These are phyloP conservation scores for Cottoperca gobio DNA, from an alignment of 2,797 vertebrate genomes.

Conservation along the genomic window DNA sequence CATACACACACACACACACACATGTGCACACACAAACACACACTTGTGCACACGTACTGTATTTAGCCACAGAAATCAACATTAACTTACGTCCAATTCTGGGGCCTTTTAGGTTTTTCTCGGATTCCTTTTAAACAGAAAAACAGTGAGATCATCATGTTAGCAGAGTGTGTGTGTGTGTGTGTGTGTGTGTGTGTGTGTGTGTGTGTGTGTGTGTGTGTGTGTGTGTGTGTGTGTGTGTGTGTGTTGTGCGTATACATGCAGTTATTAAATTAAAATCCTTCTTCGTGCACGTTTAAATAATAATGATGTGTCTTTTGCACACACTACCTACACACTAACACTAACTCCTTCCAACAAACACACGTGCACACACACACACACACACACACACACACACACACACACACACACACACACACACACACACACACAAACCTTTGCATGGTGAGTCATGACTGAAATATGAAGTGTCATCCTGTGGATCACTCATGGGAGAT, in stretches of 20 bases:
- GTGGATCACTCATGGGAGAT: slow-evolving; percentile 18
- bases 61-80: not conserved
- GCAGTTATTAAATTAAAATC: slow-evolving; percentile 7
- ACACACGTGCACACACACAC: slow-evolving; percentile 6
- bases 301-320: slow-evolving; percentile 23
- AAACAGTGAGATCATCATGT: slow-evolving; percentile 15
- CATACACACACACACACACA: slow-evolving; percentile 6
- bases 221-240: slow-evolving; percentile 15
- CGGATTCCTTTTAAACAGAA: not conserved
- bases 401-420: slow-evolving; percentile 6
- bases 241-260: not conserved
- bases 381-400: slow-evolving; percentile 4
- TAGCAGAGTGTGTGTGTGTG: not conserved
- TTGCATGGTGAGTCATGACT: slow-evolving; percentile 48
- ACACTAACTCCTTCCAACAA: no score
- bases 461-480: slow-evolving; percentile 51
- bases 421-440: slow-evolving; percentile 21
- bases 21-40: slow-evolving; percentile 11
- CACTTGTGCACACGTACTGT: not conserved
- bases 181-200: not conserved
- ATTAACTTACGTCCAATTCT: no score
- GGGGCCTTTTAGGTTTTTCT: not conserved
- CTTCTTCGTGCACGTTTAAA: slow-evolving; percentile 36
- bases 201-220: not conserved
- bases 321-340: slow-evolving; percentile 17